A percentile compares a stretch with the other conserved stretches of the same genome.
Evolutionary conservation across 2,888 invertebrate genomes (phyloP).

Genomic region (Macrosoma leucophasiata): DNA sequence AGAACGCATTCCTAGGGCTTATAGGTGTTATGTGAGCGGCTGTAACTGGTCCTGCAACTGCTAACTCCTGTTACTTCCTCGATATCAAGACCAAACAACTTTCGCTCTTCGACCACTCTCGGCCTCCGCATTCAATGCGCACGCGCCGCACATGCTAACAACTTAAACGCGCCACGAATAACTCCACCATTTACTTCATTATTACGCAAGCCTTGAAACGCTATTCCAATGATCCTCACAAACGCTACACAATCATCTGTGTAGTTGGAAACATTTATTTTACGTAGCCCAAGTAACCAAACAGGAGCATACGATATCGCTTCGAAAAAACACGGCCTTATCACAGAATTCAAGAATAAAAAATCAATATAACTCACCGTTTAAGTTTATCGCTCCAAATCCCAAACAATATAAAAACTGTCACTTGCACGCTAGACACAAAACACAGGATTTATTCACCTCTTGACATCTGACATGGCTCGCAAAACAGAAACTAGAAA

Average conservation of each 20-base stretch:
- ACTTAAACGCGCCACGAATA: slow-evolving; percentile 20
- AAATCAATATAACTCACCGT: slow-evolving; percentile 52
- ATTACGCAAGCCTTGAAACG: slow-evolving; percentile 16
- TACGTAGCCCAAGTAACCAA: too few relatives aligned
- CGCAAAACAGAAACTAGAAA: slow-evolving; percentile 39
- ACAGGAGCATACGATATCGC: neutral
- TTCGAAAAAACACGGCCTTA: neutral
- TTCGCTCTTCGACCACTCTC: slow-evolving; percentile 41
- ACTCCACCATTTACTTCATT: slow-evolving; percentile 28
- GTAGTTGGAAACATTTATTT: too few relatives aligned
- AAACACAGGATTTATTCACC: slow-evolving; percentile 66
- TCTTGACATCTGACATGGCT: slow-evolving; percentile 73
- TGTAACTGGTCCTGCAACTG: too few relatives aligned
- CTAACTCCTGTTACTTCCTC: slow-evolving; percentile 54
- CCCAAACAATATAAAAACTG: slow-evolving; percentile 71
- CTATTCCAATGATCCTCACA: slow-evolving; percentile 1
- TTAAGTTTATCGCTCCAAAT: slow-evolving; percentile 66
- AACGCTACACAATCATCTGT: too few relatives aligned
- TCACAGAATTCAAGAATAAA: slow-evolving; percentile 2
- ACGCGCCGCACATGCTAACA: slow-evolving; percentile 30
- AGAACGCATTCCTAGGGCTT: too few relatives aligned
- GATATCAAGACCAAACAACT: slow-evolving; percentile 67
- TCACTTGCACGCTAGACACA: slow-evolving; percentile 68
- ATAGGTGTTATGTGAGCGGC: too few relatives aligned
- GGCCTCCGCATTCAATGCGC: slow-evolving; percentile 30